Base-by-base conservation (phyloP, 2,888 invertebrate species). In the Ectemnius continuus region DNA sequence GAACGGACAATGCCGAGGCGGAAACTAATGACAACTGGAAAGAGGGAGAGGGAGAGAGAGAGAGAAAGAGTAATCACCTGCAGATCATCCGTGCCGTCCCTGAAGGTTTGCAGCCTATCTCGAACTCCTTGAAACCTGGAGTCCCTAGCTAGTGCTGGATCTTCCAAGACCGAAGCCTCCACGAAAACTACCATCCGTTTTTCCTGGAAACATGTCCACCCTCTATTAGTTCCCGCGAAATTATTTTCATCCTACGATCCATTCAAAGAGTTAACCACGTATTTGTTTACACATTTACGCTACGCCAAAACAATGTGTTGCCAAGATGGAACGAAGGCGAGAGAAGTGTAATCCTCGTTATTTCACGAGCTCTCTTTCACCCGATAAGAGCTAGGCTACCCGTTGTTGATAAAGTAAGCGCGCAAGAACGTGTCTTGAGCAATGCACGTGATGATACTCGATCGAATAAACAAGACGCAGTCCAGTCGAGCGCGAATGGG, bases 181-280 rank as follows among this genome's bases (percentile, higher is more conserved):
- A 98, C 97, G 92, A 96, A 98, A 52, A 98, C 98, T 6, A 98
- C 96, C 98, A 98, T 98, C 81, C 96, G 94, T 91, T 98, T 98
- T 91, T 97, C 97, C 96, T 98, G 92, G 0, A 92, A 36, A 8
- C 36, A 36, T 11, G 11, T 36, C 4, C 36, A 8, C 36, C 11
- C 36, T 11, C 36, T 11, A 0, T 36, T 36, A 36, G 8, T 0
- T 36, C 11, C 11, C 8, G 4, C 3, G 36, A 36, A 36, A 36
- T 36, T 36, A 36, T 36, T 36, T 8, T 36, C 36, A 36, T 8
- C 8, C 4, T 36, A 8, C 36, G 0, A 36, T 11, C 8, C 36
- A 36, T 0, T 8, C 36, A 36, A 23, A 23, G 36, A 36, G 8
- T 36, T 36, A 11, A 36, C 11, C 36, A 36, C 36, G 36, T 8